phyloP scores from a whole-genome alignment of 2,888 invertebrate genomes.

The Creontiades dilutus region DNA sequence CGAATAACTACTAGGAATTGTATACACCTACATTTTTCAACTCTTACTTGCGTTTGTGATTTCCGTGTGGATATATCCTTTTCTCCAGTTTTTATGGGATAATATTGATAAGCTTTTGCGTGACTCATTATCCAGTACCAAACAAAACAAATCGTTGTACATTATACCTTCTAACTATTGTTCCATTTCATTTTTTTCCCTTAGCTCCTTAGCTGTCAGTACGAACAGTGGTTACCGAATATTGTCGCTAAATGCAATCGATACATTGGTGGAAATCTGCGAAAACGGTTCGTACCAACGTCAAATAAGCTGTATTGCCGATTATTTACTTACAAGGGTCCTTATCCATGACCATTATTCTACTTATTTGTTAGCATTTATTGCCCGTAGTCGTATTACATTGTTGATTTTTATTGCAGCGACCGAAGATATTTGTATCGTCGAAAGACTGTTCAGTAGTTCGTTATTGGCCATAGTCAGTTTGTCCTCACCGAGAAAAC shows the following conservation, averaged over 20 bases:
- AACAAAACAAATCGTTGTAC: neutral
- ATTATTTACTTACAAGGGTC: neutral
- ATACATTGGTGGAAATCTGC: slow-evolving; percentile 93
- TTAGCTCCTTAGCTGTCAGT: slow-evolving; percentile 94
- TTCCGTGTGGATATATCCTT: neutral
- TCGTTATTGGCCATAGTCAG: slow-evolving; percentile 97
- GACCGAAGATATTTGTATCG: slow-evolving; percentile 91
- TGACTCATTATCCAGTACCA: too few species aligned
- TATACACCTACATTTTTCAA: neutral
- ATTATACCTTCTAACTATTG: neutral
- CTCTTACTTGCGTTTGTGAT: too few species aligned
- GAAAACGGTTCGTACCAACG: slow-evolving; percentile 83
- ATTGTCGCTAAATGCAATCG: slow-evolving; percentile 90
- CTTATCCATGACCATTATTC: neutral
- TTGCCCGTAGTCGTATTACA: neutral
- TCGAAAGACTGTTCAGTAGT: slow-evolving; percentile 97
- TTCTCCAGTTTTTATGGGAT: neutral
- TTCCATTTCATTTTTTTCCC: slow-evolving; percentile 75
- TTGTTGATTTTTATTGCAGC: slow-evolving; percentile 78
- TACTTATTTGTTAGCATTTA: neutral
- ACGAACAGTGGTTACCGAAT: slow-evolving; percentile 94
- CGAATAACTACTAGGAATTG: neutral
- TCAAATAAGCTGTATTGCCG: slow-evolving; percentile 73
- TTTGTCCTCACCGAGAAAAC: slow-evolving; percentile 91
- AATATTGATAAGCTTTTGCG: neutral